Evolutionary conservation across 2,888 invertebrate genomes (phyloP).

Genomic region (Leucania comma): DNA sequence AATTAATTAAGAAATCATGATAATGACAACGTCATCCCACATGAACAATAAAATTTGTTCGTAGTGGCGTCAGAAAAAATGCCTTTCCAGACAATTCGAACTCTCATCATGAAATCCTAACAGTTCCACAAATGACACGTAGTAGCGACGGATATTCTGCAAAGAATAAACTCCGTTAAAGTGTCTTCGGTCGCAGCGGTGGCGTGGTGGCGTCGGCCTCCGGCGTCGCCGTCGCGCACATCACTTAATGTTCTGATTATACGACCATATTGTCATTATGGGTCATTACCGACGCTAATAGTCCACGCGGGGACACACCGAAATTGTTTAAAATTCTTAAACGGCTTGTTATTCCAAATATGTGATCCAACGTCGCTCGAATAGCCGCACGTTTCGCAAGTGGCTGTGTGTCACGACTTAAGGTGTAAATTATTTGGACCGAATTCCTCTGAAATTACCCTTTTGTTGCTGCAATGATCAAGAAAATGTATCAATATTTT

Average conservation of each 20-base stretch:
- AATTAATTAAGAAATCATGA: neutral
- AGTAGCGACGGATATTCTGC: slow-evolving; percentile 38
- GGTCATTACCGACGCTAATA: slow-evolving; percentile 86
- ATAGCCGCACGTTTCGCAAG: slow-evolving; percentile 50
- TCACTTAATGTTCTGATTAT: slow-evolving; percentile 82
- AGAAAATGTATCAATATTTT: neutral
- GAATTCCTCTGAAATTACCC: slow-evolving; percentile 43
- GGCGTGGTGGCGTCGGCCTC: slow-evolving; percentile 60
- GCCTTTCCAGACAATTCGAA: slow-evolving; percentile 8
- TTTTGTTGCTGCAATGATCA: slow-evolving; percentile 9
- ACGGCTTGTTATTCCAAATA: slow-evolving; percentile 78
- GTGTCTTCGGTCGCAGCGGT: slow-evolving; percentile 51
- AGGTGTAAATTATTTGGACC: slow-evolving; percentile 44
- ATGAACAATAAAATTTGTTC: neutral
- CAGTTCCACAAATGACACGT: slow-evolving; percentile 37
- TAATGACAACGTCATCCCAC: neutral
- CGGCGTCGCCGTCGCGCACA: slow-evolving; percentile 65
- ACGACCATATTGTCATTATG: slow-evolving; percentile 83
- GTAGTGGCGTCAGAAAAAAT: neutral
- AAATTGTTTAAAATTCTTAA: slow-evolving; percentile 82
- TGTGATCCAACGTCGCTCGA: slow-evolving; percentile 75
- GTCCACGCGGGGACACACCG: slow-evolving; percentile 77
- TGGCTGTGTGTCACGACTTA: slow-evolving; percentile 53
- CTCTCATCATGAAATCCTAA: slow-evolving; percentile 21
- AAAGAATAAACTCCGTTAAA: slow-evolving; percentile 39